Conservation (phyloP, 2,113 vertebrate species). For the Charadrius vociferus region DNA sequence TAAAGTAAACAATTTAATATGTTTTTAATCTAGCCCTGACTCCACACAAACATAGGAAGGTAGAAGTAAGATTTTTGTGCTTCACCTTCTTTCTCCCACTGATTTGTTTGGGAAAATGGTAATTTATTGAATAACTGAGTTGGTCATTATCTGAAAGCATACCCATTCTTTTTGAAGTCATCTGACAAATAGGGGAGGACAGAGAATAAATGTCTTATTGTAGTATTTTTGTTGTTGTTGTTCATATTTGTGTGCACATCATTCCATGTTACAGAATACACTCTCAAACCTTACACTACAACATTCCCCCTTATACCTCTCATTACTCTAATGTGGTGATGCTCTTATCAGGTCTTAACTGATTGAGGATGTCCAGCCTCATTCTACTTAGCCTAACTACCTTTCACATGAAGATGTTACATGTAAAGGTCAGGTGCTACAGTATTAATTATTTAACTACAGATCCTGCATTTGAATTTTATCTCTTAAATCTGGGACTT, state of each 20-base stretch:
- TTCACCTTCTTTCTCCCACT: background rate
- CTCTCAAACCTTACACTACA: background rate
- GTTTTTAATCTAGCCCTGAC: background rate
- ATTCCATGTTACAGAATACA: background rate
- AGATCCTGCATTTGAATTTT: background rate
- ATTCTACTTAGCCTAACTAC: background rate
- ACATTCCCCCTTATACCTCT: background rate
- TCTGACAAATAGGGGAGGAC: background rate
- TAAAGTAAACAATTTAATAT: background rate
- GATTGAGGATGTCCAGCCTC: background rate
- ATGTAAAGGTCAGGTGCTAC: background rate
- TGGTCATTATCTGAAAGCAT: background rate
- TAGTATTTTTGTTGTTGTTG: background rate
- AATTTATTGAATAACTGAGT: background rate
- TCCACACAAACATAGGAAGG: background rate
- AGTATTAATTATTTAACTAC: background rate
- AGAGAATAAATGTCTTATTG: background rate
- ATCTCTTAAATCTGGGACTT: background rate
- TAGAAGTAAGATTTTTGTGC: background rate
- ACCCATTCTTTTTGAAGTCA: background rate
- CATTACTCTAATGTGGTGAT: background rate
- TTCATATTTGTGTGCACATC: background rate
- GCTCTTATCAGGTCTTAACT: background rate
- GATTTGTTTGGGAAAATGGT: background rate
- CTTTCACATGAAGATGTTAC: background rate